Conservation (phyloP, 2,113 vertebrate genomes). For the Columba janthina region DNA sequence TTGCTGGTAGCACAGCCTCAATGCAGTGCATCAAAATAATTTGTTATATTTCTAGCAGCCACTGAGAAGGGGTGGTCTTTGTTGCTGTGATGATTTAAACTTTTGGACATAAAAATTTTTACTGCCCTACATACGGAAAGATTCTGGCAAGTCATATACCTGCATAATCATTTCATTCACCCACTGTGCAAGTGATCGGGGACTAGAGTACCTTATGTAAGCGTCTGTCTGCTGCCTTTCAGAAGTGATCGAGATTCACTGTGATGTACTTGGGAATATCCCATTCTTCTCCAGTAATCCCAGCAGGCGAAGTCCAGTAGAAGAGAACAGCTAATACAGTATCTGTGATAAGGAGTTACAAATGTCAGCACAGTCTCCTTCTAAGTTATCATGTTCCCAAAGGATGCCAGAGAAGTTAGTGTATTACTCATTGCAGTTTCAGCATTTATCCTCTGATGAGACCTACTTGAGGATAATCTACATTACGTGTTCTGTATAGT, state of each 20-base stretch:
- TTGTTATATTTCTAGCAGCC: not conserved
- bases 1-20: not conserved
- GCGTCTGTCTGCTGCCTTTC: not conserved
- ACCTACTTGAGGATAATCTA: constrained; percentile 25
- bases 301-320: constrained; percentile 44
- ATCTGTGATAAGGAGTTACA: constrained; percentile 58
- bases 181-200: not conserved
- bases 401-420: constrained; percentile 15
- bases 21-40: not conserved
- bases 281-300: constrained; percentile 50
- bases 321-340: constrained; percentile 56
- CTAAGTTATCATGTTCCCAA: constrained; percentile 24
- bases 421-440: constrained; percentile 2
- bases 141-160: not conserved
- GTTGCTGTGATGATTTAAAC: not conserved
- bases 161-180: not conserved
- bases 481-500: not conserved
- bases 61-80: not conserved
- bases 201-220: not conserved
- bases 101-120: not conserved
- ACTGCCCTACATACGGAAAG: not conserved
- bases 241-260: constrained; percentile 32
- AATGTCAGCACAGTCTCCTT: constrained; percentile 56
- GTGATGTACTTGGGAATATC: not conserved
- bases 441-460: constrained; percentile 41